Conservation (phyloP, 2,888 invertebrate genomes). For the Tineola bisselliella region DNA sequence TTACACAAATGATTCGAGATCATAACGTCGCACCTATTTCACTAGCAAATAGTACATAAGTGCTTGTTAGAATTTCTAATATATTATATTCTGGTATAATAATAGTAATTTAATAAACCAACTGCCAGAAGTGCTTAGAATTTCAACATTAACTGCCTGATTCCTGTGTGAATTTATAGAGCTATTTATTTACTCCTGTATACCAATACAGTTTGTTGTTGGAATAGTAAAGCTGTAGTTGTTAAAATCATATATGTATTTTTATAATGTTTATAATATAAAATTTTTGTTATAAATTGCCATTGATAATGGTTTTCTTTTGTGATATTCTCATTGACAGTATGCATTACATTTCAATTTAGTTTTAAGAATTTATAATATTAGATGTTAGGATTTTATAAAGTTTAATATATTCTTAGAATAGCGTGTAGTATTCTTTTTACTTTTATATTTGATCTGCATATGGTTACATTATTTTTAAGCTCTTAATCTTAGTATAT, state of each 20-base stretch:
- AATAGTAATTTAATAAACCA: no score
- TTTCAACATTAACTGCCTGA: background rate
- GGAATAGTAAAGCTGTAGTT: background rate
- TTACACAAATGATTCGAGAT: no score
- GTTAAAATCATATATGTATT: background rate
- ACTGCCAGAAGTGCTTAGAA: background rate
- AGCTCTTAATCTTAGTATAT: background rate
- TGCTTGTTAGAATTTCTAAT: no score
- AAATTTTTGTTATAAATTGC: constrained; percentile 6
- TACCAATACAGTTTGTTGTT: background rate
- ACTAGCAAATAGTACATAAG: no score
- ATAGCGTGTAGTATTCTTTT: background rate
- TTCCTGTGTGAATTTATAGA: background rate
- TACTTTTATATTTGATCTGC: constrained; percentile 6
- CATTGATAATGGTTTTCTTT: constrained; percentile 10
- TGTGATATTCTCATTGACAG: constrained; percentile 12
- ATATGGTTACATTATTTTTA: constrained; percentile 4
- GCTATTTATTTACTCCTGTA: background rate
- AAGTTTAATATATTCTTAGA: background rate
- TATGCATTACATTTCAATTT: background rate
- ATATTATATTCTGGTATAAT: no score
- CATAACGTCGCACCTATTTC: no score
- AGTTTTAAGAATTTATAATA: constrained; percentile 10
- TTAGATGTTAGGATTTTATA: background rate
- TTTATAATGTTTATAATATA: background rate